Evolutionary conservation across 2,888 invertebrate genomes (phyloP), one percentile per base, ranked within the genome.

Genomic region (Nomada fabriciana): DNA sequence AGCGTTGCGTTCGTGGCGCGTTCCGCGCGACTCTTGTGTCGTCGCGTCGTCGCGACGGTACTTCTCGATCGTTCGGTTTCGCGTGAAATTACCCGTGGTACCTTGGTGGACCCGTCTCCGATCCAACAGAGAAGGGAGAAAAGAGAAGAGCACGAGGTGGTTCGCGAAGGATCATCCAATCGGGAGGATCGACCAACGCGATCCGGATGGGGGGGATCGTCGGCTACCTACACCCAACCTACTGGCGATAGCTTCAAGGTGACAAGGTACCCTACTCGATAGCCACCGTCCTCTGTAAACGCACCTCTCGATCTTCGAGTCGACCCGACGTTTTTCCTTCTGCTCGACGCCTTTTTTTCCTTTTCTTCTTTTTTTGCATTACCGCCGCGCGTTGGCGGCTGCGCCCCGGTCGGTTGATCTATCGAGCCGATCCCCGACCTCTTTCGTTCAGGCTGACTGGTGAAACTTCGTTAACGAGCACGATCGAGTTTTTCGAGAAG

Each of bases 141-240:
- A 72, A 76, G 59, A 67, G 59, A 65, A 23, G 63, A 47, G 42
- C 43, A 50, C 20, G 60, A 69, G 70, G 79, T 74, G 75, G 68
- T 60, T 82, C 80, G 72, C 77, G 63, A 70, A 76, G 84, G 82
- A 86, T 81, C 85, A 86, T 87, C 84, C 87, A 80, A 88, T 88
- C 80, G 84, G 36, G 78, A 78, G 87, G 77, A 88, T 85, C 82
- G 76, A 50, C 36, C 50, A 65, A 69, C 64, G 70, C 42, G 61
- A 57, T 50, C 77, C 64, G 82, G 79, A 77, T 83, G 85, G 86
- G 85, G 88, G 88, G 88, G 75, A 83, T 47, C 76, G 29, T 80
- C 69, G 75, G 76, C 88, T 81, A 80, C 88, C 88, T 88, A 88
- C 88, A 83, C 76, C 69, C 88, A 88, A 78, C 88, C 85, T 88